Conservation (phyloP, 2,888 invertebrate species). For the Odontomyia ornata region DNA sequence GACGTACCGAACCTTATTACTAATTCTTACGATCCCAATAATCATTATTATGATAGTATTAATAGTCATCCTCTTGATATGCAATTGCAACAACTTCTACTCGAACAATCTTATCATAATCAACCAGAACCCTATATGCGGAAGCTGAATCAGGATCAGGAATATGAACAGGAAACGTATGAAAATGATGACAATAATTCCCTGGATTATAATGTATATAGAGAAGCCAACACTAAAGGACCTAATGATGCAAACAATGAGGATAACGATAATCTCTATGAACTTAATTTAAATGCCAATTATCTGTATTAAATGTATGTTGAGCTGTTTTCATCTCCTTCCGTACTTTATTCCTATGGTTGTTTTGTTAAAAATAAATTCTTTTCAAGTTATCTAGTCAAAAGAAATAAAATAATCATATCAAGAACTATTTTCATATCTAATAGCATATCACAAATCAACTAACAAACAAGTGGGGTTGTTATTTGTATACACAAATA, state of each 20-base stretch:
- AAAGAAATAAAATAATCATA: slow-evolving; percentile 12
- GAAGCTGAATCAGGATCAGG: background rate
- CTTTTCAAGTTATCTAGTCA: background rate
- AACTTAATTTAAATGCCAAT: slow-evolving; percentile 36
- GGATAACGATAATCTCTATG: slow-evolving; percentile 10
- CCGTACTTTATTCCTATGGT: no score
- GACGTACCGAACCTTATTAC: slow-evolving; percentile 53
- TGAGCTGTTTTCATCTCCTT: slow-evolving; percentile 12
- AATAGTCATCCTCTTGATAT: slow-evolving; percentile 1
- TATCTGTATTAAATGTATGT: slow-evolving; percentile 37
- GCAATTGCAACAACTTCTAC: slow-evolving; percentile 20
- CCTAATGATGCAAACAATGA: slow-evolving; percentile 11
- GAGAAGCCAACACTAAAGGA: slow-evolving; percentile 15
- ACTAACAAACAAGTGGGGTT: background rate
- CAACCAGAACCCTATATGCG: background rate
- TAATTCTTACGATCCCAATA: slow-evolving; percentile 25
- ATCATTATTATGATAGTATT: background rate
- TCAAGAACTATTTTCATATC: slow-evolving; percentile 33
- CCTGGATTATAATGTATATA: slow-evolving; percentile 29
- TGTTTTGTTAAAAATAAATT: no score
- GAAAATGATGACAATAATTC: slow-evolving; percentile 17
- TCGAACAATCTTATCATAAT: background rate
- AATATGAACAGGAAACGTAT: background rate
- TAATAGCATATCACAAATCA: slow-evolving; percentile 15
- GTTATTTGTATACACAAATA: background rate